Conservation (phyloP, 2,113 vertebrate genomes). For the Sinocyclocheilus grahami region DNA sequence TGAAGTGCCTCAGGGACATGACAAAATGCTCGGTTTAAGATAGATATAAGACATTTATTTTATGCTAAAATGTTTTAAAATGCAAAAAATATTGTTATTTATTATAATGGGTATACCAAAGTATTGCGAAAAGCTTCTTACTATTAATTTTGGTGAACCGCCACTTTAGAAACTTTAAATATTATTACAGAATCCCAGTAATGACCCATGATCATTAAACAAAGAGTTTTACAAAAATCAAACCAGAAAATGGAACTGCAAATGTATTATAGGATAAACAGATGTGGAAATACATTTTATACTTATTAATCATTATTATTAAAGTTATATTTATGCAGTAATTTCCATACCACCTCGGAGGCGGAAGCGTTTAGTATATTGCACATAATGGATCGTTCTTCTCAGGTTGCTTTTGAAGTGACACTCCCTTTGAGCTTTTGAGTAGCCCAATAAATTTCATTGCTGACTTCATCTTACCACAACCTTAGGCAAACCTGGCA, state of each 20-base stretch:
- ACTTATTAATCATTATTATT: neutral
- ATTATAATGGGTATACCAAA: too few species aligned
- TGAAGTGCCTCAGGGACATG: too few species aligned
- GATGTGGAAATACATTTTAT: neutral
- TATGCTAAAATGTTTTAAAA: too few species aligned
- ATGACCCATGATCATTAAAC: too few species aligned
- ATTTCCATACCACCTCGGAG: neutral
- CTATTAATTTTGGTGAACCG: too few species aligned
- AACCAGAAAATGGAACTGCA: neutral
- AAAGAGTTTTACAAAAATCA: too few species aligned
- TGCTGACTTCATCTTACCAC: slow-evolving; percentile 40
- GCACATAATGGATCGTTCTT: slow-evolving; percentile 44
- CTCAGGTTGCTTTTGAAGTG: slow-evolving; percentile 61
- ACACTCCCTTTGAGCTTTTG: slow-evolving; percentile 39
- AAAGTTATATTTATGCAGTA: neutral
- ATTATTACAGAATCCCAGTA: too few species aligned
- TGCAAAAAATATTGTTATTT: too few species aligned
- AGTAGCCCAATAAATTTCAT: slow-evolving; percentile 56
- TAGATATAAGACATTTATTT: too few species aligned
- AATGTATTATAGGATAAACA: neutral
- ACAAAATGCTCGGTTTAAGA: too few species aligned
- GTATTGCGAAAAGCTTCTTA: too few species aligned
- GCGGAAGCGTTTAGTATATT: slow-evolving; percentile 13
- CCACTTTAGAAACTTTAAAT: too few species aligned
- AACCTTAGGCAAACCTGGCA: slow-evolving; percentile 29